phyloP scores from a whole-genome alignment of 2,797 vertebrate species.

The Mustela erminea region DNA sequence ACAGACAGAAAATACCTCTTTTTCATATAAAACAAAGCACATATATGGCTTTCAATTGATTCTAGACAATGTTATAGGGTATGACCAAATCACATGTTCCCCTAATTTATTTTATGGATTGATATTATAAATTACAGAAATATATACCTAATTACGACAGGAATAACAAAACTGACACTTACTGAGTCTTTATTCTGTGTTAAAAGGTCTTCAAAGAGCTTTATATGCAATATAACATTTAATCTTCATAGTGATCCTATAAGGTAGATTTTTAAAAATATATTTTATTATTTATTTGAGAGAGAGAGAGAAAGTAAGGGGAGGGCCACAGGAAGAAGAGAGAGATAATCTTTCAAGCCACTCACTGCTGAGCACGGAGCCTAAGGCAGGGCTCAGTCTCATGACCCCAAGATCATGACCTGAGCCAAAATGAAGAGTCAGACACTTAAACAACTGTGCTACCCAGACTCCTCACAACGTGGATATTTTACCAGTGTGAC shows the following conservation, averaged over 20 bases:
- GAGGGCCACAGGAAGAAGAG: neutral
- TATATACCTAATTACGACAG: neutral
- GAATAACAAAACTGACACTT: neutral
- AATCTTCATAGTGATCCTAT: neutral
- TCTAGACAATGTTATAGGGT: neutral
- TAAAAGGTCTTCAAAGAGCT: neutral
- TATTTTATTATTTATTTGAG: neutral
- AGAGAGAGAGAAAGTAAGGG: neutral
- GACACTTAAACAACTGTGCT: neutral
- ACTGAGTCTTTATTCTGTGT: neutral
- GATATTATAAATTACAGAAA: neutral
- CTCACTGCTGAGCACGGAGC: neutral
- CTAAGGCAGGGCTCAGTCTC: neutral
- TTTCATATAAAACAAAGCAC: neutral
- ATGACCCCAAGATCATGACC: neutral
- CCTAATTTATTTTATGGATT: neutral
- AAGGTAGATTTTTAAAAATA: neutral
- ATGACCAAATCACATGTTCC: neutral
- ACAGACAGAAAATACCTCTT: neutral
- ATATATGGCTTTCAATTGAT: neutral
- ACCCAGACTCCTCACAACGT: neutral
- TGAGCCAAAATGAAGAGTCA: neutral
- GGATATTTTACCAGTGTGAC: neutral
- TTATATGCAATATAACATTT: neutral
- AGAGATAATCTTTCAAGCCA: neutral